phyloP scores from a whole-genome alignment of 2,888 invertebrate species.

The Frankliniella fusca region DNA sequence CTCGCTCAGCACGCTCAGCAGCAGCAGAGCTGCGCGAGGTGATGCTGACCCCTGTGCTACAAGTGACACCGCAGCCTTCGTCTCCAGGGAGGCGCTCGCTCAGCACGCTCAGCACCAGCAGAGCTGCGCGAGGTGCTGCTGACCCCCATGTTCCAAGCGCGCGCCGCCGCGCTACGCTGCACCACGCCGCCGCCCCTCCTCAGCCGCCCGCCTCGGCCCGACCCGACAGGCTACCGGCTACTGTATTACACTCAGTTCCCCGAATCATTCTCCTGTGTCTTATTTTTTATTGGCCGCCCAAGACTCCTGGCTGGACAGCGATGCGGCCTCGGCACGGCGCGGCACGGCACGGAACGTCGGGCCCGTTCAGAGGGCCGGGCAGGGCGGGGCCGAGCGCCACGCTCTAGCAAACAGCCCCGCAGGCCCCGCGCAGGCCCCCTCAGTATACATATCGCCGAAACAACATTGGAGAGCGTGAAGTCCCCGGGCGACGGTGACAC shows the following conservation, averaged over 20 bases:
- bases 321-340: not conserved
- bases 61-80: not conserved
- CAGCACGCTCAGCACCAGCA: not conserved
- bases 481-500: too few species aligned
- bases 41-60: too few species aligned
- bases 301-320: not conserved
- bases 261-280: constrained; percentile 7
- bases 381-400: not conserved
- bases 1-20: not conserved
- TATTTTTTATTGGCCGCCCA: not conserved
- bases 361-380: not conserved
- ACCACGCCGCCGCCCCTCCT: not conserved
- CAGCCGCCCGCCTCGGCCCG: not conserved
- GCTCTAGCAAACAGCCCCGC: not conserved
- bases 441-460: not conserved
- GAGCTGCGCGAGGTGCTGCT: not conserved
- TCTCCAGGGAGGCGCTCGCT: not conserved
- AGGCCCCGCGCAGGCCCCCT: not conserved
- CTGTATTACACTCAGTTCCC: constrained; percentile 16
- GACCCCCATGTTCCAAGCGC: not conserved
- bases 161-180: not conserved
- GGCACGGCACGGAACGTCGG: not conserved
- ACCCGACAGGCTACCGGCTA: not conserved
- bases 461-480: too few species aligned
- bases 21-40: too few species aligned